A percentile compares a stretch with the other conserved stretches of the same genome.
phyloP scores from a whole-genome alignment of 2,888 invertebrate species.

The Eupithecia vulgata region DNA sequence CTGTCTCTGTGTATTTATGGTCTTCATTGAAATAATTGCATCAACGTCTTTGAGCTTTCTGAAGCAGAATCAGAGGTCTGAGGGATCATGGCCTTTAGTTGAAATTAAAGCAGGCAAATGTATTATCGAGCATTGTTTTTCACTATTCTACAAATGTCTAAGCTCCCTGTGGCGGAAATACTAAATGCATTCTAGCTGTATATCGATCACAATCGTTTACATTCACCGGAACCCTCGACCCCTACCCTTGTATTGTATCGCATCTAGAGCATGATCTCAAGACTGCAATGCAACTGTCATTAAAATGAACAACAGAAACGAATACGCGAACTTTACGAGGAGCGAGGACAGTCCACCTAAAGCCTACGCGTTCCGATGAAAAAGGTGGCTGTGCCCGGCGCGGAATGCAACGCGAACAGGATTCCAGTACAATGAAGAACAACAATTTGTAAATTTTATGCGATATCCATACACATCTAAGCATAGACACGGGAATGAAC shows the following conservation, averaged over 20 bases:
- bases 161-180: background rate
- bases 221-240: background rate
- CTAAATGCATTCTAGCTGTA: background rate
- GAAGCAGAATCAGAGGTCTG: constrained; percentile 43
- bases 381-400: constrained; percentile 38
- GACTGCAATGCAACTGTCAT: constrained; percentile 8
- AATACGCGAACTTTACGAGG: constrained; percentile 29
- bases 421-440: constrained; percentile 45
- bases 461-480: constrained; percentile 4
- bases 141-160: background rate
- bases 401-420: constrained; percentile 53
- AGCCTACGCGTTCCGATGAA: constrained; percentile 39
- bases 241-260: background rate
- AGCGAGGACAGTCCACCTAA: constrained; percentile 21
- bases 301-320: constrained; percentile 33
- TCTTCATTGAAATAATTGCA: constrained; percentile 60
- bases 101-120: background rate
- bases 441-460: constrained; percentile 25
- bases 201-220: background rate
- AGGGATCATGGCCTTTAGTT: constrained; percentile 48
- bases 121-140: background rate
- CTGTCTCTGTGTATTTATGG: constrained; percentile 65
- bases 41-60: constrained; percentile 47
- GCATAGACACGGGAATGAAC: constrained; percentile 16
- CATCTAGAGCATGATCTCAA: background rate